Percentiles rank a stretch among this genome's conserved stretches.
Evolutionary conservation across 2,888 invertebrate genomes (phyloP).

Genomic region (Branchellion lobata): DNA sequence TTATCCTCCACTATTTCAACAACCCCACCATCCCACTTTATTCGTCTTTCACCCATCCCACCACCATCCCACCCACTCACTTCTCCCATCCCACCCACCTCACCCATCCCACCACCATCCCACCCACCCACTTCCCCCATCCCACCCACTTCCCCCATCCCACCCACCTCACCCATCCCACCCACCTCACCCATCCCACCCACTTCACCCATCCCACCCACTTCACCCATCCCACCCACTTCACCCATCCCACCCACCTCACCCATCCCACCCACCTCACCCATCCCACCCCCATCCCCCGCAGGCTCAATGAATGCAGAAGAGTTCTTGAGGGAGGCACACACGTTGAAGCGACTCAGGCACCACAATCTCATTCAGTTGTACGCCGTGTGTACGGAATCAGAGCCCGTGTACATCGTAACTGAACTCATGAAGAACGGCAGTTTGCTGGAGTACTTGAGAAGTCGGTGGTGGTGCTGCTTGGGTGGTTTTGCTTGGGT

Average conservation of each 20-base stretch:
- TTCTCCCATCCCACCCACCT: too few relatives aligned
- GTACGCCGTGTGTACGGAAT: slow-evolving; percentile 97
- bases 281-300: not conserved
- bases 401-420: slow-evolving; percentile 96
- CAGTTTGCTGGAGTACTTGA: slow-evolving; percentile 86
- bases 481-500: too few relatives aligned
- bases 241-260: too few relatives aligned
- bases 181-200: not conserved
- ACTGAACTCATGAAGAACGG: slow-evolving; percentile 99
- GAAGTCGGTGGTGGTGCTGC: slow-evolving; percentile 57
- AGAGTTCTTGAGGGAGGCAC: slow-evolving; percentile 98
- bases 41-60: too few relatives aligned
- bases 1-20: too few relatives aligned
- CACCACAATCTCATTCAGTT: slow-evolving; percentile 94
- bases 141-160: too few relatives aligned
- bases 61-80: too few relatives aligned
- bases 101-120: too few relatives aligned
- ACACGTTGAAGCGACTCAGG: slow-evolving; percentile 97
- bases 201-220: too few relatives aligned
- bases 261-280: not conserved
- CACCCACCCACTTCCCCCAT: too few relatives aligned
- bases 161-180: not conserved
- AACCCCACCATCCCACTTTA: too few relatives aligned
- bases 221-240: too few relatives aligned
- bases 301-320: slow-evolving; percentile 83